A percentile compares a stretch with the other conserved stretches of the same genome.
Evolutionary conservation across 1,140 invertebrate species (phyloP).

Genomic region (Micrasema longulum): DNA sequence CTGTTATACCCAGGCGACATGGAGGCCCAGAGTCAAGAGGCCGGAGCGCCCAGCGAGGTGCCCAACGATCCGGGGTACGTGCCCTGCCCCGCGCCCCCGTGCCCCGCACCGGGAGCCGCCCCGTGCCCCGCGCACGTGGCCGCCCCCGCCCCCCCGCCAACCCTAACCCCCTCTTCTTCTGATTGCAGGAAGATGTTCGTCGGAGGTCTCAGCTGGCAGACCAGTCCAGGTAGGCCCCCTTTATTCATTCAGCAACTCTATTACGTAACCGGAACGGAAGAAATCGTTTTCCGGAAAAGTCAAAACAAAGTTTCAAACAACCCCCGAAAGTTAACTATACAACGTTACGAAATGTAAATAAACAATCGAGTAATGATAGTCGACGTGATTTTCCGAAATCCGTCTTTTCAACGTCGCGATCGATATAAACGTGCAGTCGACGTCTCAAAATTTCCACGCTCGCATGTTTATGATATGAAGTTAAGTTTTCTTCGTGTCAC

Average conservation of each 20-base stretch:
- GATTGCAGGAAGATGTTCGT: conserved; percentile 99
- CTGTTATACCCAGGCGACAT: conserved; percentile 61
- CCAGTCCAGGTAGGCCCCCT: conserved; percentile 89
- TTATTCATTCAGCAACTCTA: background rate
- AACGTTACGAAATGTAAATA: conserved; percentile 21
- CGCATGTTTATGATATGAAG: conserved; percentile 31
- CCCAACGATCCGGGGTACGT: conserved; percentile 91
- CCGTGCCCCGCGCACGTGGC: conserved; percentile 42
- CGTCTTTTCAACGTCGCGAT: conserved; percentile 19
- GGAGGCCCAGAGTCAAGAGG: conserved; percentile 80
- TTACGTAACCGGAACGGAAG: background rate
- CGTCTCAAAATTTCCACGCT: conserved; percentile 32
- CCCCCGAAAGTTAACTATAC: background rate
- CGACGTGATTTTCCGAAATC: background rate
- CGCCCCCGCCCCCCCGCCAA: conserved; percentile 50
- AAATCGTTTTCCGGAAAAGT: background rate
- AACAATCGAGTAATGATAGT: background rate
- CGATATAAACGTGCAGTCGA: conserved; percentile 33
- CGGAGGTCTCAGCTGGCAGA: conserved; percentile 99
- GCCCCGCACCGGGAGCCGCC: conserved; percentile 56
- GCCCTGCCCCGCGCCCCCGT: conserved; percentile 48
- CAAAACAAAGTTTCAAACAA: conserved; percentile 1
- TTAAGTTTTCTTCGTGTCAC: conserved; percentile 35
- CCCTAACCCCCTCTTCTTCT: conserved; percentile 65
- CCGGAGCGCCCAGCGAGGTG: conserved; percentile 84